Percentiles rank a stretch among this genome's conserved stretches.
phyloP scores from a whole-genome alignment of 2,888 invertebrate species.

The Nomada ruficornis region DNA sequence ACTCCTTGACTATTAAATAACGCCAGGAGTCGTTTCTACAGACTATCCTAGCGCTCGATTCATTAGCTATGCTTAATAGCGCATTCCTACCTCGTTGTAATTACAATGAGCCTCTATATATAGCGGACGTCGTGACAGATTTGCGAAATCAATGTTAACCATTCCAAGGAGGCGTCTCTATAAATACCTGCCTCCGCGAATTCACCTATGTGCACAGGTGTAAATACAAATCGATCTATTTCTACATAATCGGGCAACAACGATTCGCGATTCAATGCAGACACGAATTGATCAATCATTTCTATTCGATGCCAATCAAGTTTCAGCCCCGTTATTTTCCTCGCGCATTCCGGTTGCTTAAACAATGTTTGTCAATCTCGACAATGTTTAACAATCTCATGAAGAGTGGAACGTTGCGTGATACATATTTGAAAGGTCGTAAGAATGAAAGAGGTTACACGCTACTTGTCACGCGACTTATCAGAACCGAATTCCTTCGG shows the following conservation, averaged over 20 bases:
- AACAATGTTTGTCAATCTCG: neutral
- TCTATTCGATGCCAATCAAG: neutral
- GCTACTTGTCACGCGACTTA: slow-evolving; percentile 31
- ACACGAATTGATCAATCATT: slow-evolving; percentile 9
- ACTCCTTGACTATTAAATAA: slow-evolving; percentile 12
- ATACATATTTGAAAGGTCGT: neutral
- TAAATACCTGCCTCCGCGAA: slow-evolving; percentile 46
- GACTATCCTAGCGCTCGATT: slow-evolving; percentile 4
- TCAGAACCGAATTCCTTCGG: neutral
- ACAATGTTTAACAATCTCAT: neutral
- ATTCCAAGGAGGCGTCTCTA: slow-evolving; percentile 61
- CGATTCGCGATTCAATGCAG: neutral
- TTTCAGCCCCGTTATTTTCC: neutral
- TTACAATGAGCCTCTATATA: slow-evolving; percentile 67
- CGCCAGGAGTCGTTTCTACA: slow-evolving; percentile 19
- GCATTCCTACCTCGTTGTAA: slow-evolving; percentile 51
- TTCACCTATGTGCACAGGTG: slow-evolving; percentile 13
- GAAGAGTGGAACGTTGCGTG: slow-evolving; percentile 20
- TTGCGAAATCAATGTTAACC: slow-evolving; percentile 68
- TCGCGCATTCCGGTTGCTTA: neutral
- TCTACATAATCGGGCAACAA: neutral
- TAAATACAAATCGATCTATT: slow-evolving; percentile 8
- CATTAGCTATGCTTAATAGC: slow-evolving; percentile 61
- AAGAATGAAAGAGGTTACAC: slow-evolving; percentile 16
- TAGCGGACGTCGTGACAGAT: slow-evolving; percentile 56